Evolutionary conservation across 2,797 vertebrate genomes (phyloP).

Genomic region (Sternarchorhynchus goeldii): DNA sequence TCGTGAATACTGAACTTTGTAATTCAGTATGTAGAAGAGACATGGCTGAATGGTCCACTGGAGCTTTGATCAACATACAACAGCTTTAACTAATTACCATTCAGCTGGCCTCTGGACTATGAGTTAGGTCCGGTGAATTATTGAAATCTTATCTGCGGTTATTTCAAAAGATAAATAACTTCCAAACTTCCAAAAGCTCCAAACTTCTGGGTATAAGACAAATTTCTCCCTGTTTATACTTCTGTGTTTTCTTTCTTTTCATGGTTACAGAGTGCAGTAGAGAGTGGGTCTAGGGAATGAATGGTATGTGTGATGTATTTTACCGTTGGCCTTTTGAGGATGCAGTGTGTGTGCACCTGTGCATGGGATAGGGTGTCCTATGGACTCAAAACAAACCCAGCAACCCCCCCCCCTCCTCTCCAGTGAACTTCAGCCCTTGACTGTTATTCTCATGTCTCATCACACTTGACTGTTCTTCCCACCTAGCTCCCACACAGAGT

Average conservation of each 20-base stretch:
- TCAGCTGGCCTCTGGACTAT: neutral
- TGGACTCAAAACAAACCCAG: conserved; percentile 71
- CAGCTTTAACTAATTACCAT: neutral
- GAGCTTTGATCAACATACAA: neutral
- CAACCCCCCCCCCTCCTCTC: conserved; percentile 29
- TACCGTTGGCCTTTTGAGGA: conserved; percentile 30
- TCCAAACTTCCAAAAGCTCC: neutral
- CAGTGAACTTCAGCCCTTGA: conserved; percentile 25
- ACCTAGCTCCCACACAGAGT: conserved; percentile 33
- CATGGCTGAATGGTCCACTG: neutral
- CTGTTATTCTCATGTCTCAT: conserved; percentile 45
- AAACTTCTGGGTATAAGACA: neutral
- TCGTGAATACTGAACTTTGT: neutral
- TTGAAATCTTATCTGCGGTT: neutral
- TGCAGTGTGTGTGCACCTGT: conserved; percentile 69
- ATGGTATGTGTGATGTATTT: conserved; percentile 50
- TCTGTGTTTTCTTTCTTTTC: conserved; percentile 21
- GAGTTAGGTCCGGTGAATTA: neutral
- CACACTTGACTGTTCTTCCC: conserved; percentile 31
- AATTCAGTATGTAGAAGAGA: neutral
- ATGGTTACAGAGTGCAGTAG: conserved; percentile 6
- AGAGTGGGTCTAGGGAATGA: conserved; percentile 35
- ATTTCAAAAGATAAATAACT: neutral
- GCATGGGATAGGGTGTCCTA: conserved; percentile 71
- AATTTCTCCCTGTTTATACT: neutral